A percentile compares a stretch with the other conserved stretches of the same genome.
Conservation (phyloP, 2,797 vertebrate genomes). For the Gouania willdenowi region DNA sequence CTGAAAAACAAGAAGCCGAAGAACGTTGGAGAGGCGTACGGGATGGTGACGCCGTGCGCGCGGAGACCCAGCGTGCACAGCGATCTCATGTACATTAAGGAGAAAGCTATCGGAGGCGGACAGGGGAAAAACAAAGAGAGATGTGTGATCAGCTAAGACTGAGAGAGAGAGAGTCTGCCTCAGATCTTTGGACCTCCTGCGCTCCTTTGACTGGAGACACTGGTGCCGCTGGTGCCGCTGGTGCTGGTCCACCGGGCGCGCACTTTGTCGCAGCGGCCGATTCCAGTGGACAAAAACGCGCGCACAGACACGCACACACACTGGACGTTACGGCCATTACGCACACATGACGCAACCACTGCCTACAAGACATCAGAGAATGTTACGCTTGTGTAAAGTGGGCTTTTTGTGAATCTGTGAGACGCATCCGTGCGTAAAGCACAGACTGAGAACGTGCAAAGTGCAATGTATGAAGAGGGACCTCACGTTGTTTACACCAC, state of each 20-base stretch:
- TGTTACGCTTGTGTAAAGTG: conserved; percentile 55
- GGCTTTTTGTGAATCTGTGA: conserved; percentile 43
- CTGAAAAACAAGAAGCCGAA: conserved; percentile 84
- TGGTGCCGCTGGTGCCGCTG: neutral
- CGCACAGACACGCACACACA: conserved; percentile 12
- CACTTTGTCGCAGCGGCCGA: conserved; percentile 19
- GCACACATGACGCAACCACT: conserved; percentile 3
- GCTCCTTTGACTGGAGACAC: conserved; percentile 7
- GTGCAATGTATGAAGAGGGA: conserved; percentile 2
- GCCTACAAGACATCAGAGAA: conserved; percentile 48
- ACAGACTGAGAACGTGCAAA: conserved; percentile 13
- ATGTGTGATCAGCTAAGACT: conserved; percentile 87
- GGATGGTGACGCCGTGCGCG: conserved; percentile 91
- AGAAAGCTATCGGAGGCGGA: conserved; percentile 84
- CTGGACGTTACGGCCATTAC: neutral
- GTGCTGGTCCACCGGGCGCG: conserved; percentile 3
- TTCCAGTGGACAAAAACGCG: conserved; percentile 33
- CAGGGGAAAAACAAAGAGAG: conserved; percentile 90
- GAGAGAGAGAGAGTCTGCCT: neutral
- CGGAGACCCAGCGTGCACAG: conserved; percentile 95
- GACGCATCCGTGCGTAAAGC: conserved; percentile 44
- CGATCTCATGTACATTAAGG: conserved; percentile 95
- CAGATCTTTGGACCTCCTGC: conserved; percentile 9
- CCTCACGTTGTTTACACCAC: conserved; percentile 68
- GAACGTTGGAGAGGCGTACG: conserved; percentile 83